These are phyloP conservation scores for Genyomyrus donnyi DNA, from an alignment of 2,113 vertebrate species.

Conservation along the genomic window DNA sequence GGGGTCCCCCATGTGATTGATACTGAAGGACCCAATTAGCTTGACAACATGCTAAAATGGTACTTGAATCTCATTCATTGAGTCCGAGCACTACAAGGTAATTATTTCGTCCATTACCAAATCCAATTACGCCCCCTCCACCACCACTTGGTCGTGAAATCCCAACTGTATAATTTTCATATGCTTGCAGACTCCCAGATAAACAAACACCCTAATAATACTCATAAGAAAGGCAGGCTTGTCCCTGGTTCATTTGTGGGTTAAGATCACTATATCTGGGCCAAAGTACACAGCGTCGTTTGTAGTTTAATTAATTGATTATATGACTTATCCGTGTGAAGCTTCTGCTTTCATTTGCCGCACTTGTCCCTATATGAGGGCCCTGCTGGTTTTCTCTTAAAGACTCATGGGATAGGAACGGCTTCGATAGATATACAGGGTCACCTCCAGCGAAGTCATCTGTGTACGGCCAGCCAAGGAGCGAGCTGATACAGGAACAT, in stretches of 20 bases:
- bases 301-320: not conserved
- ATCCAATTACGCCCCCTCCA: not conserved
- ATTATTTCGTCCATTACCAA: conserved; percentile 5
- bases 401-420: not conserved
- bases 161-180: not conserved
- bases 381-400: not conserved
- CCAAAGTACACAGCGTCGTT: not conserved
- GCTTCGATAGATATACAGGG: not conserved
- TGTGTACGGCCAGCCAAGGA: not conserved
- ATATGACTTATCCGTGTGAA: not conserved
- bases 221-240: not conserved
- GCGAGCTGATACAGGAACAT: not conserved
- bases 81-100: not conserved
- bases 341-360: not conserved
- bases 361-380: not conserved
- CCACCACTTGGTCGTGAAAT: not conserved
- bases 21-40: conserved; percentile 10
- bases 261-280: not conserved
- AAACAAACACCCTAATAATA: not conserved
- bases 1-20: not conserved
- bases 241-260: not conserved
- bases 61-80: conserved; percentile 6
- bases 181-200: not conserved
- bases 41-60: conserved; percentile 5
- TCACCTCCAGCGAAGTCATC: not conserved